phyloP scores from a whole-genome alignment of 2,797 vertebrate species.

The Pagetopsis macropterus region DNA sequence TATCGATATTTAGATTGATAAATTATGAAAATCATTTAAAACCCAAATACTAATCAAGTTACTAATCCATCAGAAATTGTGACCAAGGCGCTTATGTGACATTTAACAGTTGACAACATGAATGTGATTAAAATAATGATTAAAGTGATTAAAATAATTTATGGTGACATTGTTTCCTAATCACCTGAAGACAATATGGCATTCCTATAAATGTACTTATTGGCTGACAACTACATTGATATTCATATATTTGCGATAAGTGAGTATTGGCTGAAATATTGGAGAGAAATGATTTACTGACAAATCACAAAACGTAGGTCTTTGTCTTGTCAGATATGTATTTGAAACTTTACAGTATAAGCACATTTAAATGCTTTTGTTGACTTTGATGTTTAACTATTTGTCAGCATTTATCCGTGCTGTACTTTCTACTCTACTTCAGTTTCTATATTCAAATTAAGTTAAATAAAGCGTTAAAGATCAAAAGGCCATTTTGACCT shows the following conservation, averaged over 20 bases:
- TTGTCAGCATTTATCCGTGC: neutral
- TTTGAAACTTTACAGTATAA: neutral
- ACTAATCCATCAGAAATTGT: neutral
- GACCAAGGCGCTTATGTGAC: neutral
- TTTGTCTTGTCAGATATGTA: neutral
- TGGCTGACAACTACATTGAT: neutral
- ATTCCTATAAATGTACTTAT: neutral
- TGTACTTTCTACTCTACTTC: neutral
- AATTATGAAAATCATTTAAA: too few relatives aligned
- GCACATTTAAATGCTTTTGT: neutral
- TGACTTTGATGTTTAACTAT: neutral
- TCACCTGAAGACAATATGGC: neutral
- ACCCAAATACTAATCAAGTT: too few relatives aligned
- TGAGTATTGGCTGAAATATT: neutral
- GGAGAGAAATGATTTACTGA: neutral
- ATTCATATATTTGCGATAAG: neutral
- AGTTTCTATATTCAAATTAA: slow-evolving; percentile 14
- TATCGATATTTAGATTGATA: neutral
- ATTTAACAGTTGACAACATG: too few relatives aligned
- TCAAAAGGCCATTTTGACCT: slow-evolving; percentile 25
- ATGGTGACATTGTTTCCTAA: neutral
- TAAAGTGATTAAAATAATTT: neutral
- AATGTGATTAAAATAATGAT: neutral
- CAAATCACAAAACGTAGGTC: too few relatives aligned
- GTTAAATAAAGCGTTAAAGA: slow-evolving; percentile 4